Evolutionary conservation across 2,113 vertebrate genomes (phyloP).

Genomic region (Bufo gargarizans): DNA sequence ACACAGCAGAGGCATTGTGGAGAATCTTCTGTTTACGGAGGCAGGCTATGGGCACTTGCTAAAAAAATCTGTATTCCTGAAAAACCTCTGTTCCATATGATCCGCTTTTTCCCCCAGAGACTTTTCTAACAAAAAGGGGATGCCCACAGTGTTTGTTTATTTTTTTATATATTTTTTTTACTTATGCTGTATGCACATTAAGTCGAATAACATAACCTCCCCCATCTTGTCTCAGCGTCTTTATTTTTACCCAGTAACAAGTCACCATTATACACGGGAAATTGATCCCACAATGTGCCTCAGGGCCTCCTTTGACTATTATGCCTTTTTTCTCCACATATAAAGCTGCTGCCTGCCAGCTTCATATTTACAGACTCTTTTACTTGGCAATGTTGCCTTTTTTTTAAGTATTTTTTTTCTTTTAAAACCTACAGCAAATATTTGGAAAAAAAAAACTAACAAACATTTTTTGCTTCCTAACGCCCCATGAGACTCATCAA

Average conservation of each 20-base stretch:
- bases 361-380: neutral
- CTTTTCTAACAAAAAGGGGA: too few species aligned
- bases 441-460: neutral
- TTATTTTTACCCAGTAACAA: neutral
- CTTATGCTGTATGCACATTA: neutral
- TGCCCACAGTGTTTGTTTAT: too few species aligned
- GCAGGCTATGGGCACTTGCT: too few species aligned
- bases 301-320: neutral
- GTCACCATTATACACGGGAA: neutral
- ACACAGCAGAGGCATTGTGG: too few species aligned
- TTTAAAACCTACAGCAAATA: neutral
- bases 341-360: neutral
- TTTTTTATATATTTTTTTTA: neutral
- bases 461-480: neutral
- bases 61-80: too few species aligned
- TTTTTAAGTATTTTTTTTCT: neutral
- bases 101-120: too few species aligned
- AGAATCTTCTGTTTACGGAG: too few species aligned
- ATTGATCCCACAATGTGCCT: neutral
- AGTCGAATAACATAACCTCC: neutral
- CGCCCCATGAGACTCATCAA: neutral
- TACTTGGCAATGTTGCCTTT: neutral
- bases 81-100: too few species aligned
- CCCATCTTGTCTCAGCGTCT: slow-evolving; percentile 5
- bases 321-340: neutral